A percentile compares a stretch with the other conserved stretches of the same genome.
Conservation (phyloP, 2,797 vertebrate genomes). For the Semaprochilodus insignis region DNA sequence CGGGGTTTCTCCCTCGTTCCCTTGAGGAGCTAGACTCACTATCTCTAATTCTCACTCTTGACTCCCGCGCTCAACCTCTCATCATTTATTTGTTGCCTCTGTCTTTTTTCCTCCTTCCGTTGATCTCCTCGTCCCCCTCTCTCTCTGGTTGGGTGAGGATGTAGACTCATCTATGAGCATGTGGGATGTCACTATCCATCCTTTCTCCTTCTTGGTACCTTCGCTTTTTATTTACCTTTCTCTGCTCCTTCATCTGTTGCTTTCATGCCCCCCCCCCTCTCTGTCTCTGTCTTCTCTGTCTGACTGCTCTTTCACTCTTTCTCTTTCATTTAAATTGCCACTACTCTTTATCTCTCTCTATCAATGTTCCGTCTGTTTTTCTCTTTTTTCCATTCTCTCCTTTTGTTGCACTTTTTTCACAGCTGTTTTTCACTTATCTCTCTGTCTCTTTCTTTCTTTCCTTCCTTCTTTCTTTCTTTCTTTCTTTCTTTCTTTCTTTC, state of each 20-base stretch:
- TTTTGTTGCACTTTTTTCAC: too few relatives aligned
- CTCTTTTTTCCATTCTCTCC: too few relatives aligned
- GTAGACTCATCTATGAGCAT: background rate
- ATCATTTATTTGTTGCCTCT: constrained; percentile 64
- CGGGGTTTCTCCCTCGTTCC: constrained; percentile 12
- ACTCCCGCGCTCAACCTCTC: background rate
- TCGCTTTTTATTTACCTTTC: constrained; percentile 33
- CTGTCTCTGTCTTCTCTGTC: too few relatives aligned
- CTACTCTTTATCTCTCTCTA: too few relatives aligned
- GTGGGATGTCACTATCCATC: constrained; percentile 33
- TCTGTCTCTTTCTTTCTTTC: too few relatives aligned
- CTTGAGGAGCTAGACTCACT: constrained; percentile 27
- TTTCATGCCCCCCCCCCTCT: too few relatives aligned
- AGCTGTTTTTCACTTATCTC: too few relatives aligned
- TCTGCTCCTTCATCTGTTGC: constrained; percentile 4
- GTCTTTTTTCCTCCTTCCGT: constrained; percentile 25
- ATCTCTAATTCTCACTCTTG: constrained; percentile 15
- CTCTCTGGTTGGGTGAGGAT: background rate
- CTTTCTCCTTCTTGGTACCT: background rate
- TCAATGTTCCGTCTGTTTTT: too few relatives aligned
- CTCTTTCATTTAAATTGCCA: too few relatives aligned
- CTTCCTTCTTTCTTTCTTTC: too few relatives aligned
- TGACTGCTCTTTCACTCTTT: too few relatives aligned
- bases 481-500: too few relatives aligned
- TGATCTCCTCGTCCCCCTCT: background rate